Base-by-base conservation (phyloP, 2,888 invertebrate species). In the Idaea dimidiata region DNA sequence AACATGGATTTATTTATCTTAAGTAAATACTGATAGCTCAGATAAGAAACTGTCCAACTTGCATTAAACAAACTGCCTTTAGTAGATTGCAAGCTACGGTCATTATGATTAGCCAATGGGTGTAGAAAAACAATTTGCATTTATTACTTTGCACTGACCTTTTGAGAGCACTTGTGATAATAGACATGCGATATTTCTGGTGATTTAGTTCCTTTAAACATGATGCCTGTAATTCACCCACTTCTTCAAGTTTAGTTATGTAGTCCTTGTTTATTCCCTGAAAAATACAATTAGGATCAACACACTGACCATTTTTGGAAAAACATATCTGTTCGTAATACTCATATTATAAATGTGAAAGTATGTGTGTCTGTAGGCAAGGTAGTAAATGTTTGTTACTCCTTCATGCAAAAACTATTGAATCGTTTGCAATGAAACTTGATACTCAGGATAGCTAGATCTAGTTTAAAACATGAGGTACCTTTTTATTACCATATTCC, bases 121-220 rank as follows among this genome's bases (percentile, higher is more conserved):
- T 43, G 43, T 10, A 43, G 43, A 10, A 43, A 43, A 43, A 43
- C 43, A 58, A 65, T 63, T 58, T 71, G 10, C 43, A 43, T 10
- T 43, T 7, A 43, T 43, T 43, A 43, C 72, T 69, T 61, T 63
- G 58, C 66, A 69, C 95, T 94, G 93, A 98, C 98, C 95, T 96
- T 91, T 96, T 96, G 62, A 98, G 82, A 60, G 95, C 94, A 75
- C 95, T 95, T 43, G 93, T 93, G 78, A 99, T 97, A 80, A 97
- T 94, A 55, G 95, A 95, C 91, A 99, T 95, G 67, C 98, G 95
- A 89, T 99, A 99, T 75, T 96, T 95, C 84, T 99, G 99, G 88
- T 99, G 99, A 72, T 95, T 95, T 72, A 99, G 95, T 79, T 97
- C 97, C 83, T 97, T 97, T 76, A 96, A 91, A 88, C 98, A 98